A percentile compares a stretch with the other conserved stretches of the same genome.
Conservation (phyloP, 2,888 invertebrate genomes). For the Lottia scabra region DNA sequence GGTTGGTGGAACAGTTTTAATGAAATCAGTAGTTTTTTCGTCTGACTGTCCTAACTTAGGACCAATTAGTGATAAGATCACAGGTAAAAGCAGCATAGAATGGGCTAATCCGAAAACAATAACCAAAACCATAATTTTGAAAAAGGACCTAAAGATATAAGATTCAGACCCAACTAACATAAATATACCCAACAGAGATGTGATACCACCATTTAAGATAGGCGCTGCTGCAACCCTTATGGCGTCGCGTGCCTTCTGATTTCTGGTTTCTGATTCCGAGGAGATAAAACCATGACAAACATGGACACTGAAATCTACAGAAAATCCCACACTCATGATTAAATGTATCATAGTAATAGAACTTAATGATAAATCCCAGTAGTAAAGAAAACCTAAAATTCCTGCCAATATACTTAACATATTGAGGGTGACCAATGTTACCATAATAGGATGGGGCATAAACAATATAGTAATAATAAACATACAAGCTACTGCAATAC, state of each 20-base stretch:
- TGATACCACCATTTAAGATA: conserved; percentile 38
- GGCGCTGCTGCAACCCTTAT: conserved; percentile 38
- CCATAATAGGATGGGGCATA: conserved; percentile 51
- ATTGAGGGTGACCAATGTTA: conserved; percentile 43
- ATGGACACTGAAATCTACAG: conserved; percentile 50
- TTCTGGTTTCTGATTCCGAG: conserved; percentile 23
- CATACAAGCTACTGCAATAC: conserved; percentile 49
- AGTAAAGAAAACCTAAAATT: conserved; percentile 51
- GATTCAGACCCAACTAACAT: conserved; percentile 34
- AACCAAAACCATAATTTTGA: conserved; percentile 39
- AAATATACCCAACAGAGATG: conserved; percentile 40
- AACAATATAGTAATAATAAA: conserved; percentile 52
- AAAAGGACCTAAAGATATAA: conserved; percentile 40
- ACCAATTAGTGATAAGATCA: conserved; percentile 38
- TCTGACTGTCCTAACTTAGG: background rate
- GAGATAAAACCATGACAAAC: conserved; percentile 47
- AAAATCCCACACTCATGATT: conserved; percentile 55
- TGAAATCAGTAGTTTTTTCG: too few relatives aligned
- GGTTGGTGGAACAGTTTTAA: too few relatives aligned
- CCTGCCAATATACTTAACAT: conserved; percentile 51
- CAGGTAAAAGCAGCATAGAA: conserved; percentile 37
- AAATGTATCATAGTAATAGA: conserved; percentile 55
- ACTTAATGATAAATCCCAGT: conserved; percentile 46
- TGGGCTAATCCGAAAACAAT: conserved; percentile 38
- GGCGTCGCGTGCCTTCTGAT: conserved; percentile 27